These are phyloP conservation scores for Herpailurus yagouaroundi DNA, from an alignment of 2,113 vertebrate species.

Conservation along the genomic window DNA sequence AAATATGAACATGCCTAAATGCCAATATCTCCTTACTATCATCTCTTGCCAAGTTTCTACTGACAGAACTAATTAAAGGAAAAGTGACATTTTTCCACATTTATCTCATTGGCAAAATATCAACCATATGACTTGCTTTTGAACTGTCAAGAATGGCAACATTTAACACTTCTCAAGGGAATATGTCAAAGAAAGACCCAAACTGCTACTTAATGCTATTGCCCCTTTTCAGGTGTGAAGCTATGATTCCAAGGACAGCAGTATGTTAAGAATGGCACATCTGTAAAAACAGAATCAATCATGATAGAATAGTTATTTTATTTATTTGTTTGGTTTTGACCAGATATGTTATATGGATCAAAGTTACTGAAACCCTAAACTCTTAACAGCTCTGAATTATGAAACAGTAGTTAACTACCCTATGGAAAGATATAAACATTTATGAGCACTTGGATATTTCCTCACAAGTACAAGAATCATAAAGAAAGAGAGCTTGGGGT, in stretches of 20 bases:
- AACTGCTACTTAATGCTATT: not conserved
- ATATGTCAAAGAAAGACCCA: conserved; percentile 31
- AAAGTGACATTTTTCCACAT: conserved; percentile 65
- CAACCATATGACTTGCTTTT: conserved; percentile 45
- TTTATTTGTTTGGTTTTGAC: not conserved
- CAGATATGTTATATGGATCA: not conserved
- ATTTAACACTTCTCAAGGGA: conserved; percentile 49
- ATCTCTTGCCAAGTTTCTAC: conserved; percentile 67
- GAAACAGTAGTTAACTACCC: not conserved
- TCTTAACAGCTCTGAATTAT: not conserved
- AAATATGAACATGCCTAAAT: conserved; percentile 48
- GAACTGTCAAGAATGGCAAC: conserved; percentile 51
- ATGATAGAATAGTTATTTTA: not conserved
- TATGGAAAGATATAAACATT: not conserved
- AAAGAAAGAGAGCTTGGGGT: not conserved
- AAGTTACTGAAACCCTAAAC: not conserved
- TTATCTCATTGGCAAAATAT: conserved; percentile 70
- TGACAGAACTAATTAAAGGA: conserved; percentile 65
- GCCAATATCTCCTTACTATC: conserved; percentile 51
- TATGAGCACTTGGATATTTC: not conserved
- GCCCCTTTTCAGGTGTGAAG: conserved; percentile 5
- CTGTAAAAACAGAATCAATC: conserved; percentile 1
- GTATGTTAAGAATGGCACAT: not conserved
- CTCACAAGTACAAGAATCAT: not conserved
- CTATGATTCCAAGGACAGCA: conserved; percentile 50